Evolutionary conservation across 2,888 invertebrate species (phyloP).

Genomic region (Meloe dianella): DNA sequence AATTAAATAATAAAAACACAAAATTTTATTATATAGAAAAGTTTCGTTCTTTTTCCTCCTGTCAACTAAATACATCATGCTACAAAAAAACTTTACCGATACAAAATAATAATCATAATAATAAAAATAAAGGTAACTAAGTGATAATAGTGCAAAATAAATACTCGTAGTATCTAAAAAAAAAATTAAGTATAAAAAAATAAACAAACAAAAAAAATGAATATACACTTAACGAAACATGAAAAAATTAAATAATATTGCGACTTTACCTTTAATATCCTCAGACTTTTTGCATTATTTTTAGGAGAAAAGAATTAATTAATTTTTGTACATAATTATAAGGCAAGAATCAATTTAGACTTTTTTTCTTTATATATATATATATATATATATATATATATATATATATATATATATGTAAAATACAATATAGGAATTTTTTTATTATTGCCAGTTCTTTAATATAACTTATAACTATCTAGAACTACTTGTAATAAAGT

Average conservation of each 20-base stretch:
- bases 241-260: slow-evolving; percentile 35
- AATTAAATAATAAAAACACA: slow-evolving; percentile 25
- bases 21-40: slow-evolving; percentile 31
- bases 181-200: slow-evolving; percentile 42
- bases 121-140: slow-evolving; percentile 44
- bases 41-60: neutral
- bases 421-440: slow-evolving; percentile 38
- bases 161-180: slow-evolving; percentile 47
- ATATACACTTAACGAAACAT: slow-evolving; percentile 25
- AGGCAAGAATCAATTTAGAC: slow-evolving; percentile 42
- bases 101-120: slow-evolving; percentile 36
- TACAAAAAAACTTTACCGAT: slow-evolving; percentile 40
- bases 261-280: slow-evolving; percentile 46
- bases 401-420: slow-evolving; percentile 21
- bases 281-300: slow-evolving; percentile 26
- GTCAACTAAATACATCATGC: slow-evolving; percentile 33
- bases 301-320: slow-evolving; percentile 20
- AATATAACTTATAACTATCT: slow-evolving; percentile 25
- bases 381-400: too few species aligned
- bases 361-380: slow-evolving; percentile 17
- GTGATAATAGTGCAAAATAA: slow-evolving; percentile 47
- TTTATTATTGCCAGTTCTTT: slow-evolving; percentile 46
- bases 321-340: slow-evolving; percentile 18
- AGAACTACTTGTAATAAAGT: slow-evolving; percentile 18
- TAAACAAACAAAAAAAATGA: slow-evolving; percentile 35